A percentile compares a stretch with the other conserved stretches of the same genome.
Conservation (phyloP, 2,888 invertebrate genomes). For the Acanthococcus lagerstroemiae region DNA sequence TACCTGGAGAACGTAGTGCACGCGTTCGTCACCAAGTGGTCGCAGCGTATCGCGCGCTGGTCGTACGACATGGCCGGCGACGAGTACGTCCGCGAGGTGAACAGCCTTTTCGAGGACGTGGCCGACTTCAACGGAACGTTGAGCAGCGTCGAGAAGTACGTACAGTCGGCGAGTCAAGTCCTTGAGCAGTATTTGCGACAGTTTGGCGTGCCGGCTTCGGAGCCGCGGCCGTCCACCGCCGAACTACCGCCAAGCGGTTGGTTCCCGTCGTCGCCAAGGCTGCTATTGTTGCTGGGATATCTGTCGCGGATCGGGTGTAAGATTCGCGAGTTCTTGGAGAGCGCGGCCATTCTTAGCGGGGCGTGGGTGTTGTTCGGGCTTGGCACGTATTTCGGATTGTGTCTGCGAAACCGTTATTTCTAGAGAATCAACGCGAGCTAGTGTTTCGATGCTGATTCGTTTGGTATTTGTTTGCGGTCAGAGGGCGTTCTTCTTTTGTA, state of each 20-base stretch:
- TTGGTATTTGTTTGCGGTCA: no score
- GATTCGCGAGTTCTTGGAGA: neutral
- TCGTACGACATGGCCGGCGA: neutral
- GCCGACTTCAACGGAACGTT: neutral
- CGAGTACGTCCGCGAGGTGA: neutral
- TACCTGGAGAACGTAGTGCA: neutral
- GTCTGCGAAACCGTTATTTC: no score
- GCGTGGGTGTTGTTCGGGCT: neutral
- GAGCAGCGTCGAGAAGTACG: neutral
- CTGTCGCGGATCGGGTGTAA: neutral
- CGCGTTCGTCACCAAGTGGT: constrained; percentile 3
- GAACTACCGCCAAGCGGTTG: neutral
- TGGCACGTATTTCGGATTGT: neutral
- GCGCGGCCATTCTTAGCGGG: neutral
- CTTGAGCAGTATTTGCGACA: neutral
- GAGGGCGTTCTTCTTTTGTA: no score
- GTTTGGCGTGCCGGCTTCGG: neutral
- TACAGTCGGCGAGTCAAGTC: neutral
- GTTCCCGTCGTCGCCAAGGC: neutral
- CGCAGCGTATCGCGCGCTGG: neutral
- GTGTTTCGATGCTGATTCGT: no score
- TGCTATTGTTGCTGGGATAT: neutral
- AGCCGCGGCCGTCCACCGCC: neutral
- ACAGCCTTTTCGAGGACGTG: neutral
- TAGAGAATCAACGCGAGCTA: no score